phyloP scores from a whole-genome alignment of 2,113 vertebrate species.

The Dermatemys mawii region DNA sequence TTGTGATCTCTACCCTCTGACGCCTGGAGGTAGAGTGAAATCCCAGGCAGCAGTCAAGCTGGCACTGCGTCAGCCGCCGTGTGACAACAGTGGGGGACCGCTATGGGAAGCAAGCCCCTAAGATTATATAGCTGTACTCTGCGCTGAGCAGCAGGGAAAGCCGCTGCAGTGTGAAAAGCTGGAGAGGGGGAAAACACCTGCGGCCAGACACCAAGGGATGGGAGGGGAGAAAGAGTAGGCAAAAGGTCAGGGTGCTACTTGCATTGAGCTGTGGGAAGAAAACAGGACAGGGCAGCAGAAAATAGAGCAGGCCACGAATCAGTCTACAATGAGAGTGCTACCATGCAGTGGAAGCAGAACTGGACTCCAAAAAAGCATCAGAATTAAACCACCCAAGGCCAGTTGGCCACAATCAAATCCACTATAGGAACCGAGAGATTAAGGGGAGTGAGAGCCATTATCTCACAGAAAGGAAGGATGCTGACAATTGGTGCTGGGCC shows the following conservation, averaged over 20 bases:
- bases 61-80: accelerated
- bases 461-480: too few species aligned
- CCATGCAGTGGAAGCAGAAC: not conserved
- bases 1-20: accelerated
- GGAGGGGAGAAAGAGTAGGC: not conserved
- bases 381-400: not conserved
- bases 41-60: not conserved
- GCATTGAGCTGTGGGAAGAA: not conserved
- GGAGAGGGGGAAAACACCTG: not conserved
- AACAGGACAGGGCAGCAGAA: not conserved
- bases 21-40: not conserved
- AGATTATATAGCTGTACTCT: not conserved
- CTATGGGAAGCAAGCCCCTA: accelerated
- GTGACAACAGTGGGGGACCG: not conserved
- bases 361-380: not conserved
- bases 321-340: not conserved
- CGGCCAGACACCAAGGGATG: not conserved
- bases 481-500: too few species aligned
- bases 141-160: not conserved
- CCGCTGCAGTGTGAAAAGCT: not conserved
- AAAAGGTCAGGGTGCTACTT: not conserved
- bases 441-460: too few species aligned
- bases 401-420: not conserved
- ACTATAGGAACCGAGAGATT: not conserved
- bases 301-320: not conserved